Conservation (phyloP, 1,140 invertebrate species). For the Drosophila insularis region DNA sequence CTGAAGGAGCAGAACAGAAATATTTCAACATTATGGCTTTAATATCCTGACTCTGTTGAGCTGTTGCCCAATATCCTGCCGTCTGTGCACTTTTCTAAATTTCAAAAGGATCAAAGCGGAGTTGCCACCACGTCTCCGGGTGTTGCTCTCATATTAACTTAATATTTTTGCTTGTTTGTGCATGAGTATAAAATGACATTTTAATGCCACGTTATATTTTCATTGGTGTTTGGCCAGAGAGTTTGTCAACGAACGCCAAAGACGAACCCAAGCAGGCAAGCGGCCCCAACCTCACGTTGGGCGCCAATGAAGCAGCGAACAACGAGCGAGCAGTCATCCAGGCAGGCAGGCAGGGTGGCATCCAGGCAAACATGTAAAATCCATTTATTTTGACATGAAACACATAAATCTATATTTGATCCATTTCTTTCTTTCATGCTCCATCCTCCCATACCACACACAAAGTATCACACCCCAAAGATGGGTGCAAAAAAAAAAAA, state of each 20-base stretch:
- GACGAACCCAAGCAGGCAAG: constrained; percentile 8
- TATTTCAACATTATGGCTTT: constrained; percentile 61
- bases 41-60: constrained; percentile 48
- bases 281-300: not conserved
- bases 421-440: constrained; percentile 49
- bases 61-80: constrained; percentile 55
- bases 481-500: constrained; percentile 17
- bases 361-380: constrained; percentile 75
- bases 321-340: constrained; percentile 19
- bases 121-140: not conserved
- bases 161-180: constrained; percentile 60
- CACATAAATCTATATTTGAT: constrained; percentile 79
- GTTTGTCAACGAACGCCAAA: constrained; percentile 36
- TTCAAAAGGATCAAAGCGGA: constrained; percentile 43
- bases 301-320: constrained; percentile 9
- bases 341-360: constrained; percentile 8
- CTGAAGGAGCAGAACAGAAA: constrained; percentile 13
- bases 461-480: not conserved
- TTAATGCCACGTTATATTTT: constrained; percentile 76
- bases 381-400: constrained; percentile 77
- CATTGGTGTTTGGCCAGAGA: constrained; percentile 56
- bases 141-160: constrained; percentile 52
- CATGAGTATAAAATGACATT: constrained; percentile 68
- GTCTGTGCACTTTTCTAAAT: constrained; percentile 50
- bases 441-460: constrained; percentile 7